Conservation (phyloP, 2,888 invertebrate species). For the Odontomyia ornata region DNA sequence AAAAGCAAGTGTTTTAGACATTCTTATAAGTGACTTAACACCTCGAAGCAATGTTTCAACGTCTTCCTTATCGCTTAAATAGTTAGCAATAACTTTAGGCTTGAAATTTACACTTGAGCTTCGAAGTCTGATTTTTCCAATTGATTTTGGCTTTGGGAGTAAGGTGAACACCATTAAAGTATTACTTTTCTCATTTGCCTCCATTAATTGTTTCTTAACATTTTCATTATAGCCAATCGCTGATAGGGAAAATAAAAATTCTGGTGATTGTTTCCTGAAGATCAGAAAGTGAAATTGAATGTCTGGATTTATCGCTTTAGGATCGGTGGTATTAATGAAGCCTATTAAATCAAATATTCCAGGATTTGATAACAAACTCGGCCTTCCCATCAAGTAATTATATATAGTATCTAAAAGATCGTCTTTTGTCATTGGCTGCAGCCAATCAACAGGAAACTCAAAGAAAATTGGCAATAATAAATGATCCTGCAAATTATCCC, state of each 20-base stretch:
- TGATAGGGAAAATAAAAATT: constrained; percentile 58
- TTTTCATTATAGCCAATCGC: constrained; percentile 52
- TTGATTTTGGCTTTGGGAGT: constrained; percentile 65
- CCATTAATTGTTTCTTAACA: background rate
- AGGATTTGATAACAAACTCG: background rate
- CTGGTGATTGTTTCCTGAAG: constrained; percentile 57
- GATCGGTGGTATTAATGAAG: constrained; percentile 27
- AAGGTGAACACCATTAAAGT: constrained; percentile 63
- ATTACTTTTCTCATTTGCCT: background rate
- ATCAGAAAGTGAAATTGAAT: constrained; percentile 65
- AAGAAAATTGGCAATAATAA: constrained; percentile 66
- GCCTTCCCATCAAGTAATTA: background rate
- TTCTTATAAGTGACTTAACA: constrained; percentile 57
- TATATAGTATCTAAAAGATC: constrained; percentile 29
- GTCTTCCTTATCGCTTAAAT: constrained; percentile 68
- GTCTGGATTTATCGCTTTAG: constrained; percentile 63
- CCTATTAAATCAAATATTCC: constrained; percentile 25
- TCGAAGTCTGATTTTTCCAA: constrained; percentile 66
- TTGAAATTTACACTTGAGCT: constrained; percentile 67
- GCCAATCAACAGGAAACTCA: constrained; percentile 62
- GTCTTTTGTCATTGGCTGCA: constrained; percentile 15
- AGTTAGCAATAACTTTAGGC: constrained; percentile 70
- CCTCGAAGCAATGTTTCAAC: constrained; percentile 60
- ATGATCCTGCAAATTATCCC: constrained; percentile 83
- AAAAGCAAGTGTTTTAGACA: constrained; percentile 64